Evolutionary conservation across 2,888 invertebrate species (phyloP).

Genomic region (Clepsis dumicolana): DNA sequence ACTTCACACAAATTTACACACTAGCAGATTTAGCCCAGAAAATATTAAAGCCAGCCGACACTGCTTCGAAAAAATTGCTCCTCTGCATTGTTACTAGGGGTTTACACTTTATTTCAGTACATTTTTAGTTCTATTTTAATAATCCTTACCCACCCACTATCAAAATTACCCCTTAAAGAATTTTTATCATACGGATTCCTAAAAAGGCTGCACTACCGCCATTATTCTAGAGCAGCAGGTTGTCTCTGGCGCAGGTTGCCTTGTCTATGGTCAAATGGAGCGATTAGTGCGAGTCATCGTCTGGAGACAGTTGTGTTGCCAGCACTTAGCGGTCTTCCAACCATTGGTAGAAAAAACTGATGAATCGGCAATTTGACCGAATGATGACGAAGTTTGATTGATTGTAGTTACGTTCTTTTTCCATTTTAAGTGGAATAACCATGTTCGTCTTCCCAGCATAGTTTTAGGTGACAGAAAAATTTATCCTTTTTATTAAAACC

Average conservation of each 20-base stretch:
- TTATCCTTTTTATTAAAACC: neutral
- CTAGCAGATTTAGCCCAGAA: too few species aligned
- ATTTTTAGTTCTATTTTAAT: too few species aligned
- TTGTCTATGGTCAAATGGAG: slow-evolving; percentile 20
- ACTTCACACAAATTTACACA: too few species aligned
- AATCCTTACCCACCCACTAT: too few species aligned
- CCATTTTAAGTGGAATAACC: neutral
- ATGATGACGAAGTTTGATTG: neutral
- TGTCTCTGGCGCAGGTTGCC: slow-evolving; percentile 19
- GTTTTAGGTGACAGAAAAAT: neutral
- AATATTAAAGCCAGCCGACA: too few species aligned
- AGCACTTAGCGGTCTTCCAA: slow-evolving; percentile 30
- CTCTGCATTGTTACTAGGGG: too few species aligned
- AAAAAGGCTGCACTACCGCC: slow-evolving; percentile 32
- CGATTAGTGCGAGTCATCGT: slow-evolving; percentile 34
- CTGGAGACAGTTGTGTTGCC: slow-evolving; percentile 34
- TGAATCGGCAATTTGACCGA: slow-evolving; percentile 5
- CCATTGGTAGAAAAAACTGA: slow-evolving; percentile 26
- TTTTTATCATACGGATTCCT: neutral
- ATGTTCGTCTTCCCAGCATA: too few species aligned
- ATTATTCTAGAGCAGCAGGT: slow-evolving; percentile 34
- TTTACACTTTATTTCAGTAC: too few species aligned
- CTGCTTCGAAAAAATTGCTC: too few species aligned
- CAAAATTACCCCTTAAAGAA: neutral
- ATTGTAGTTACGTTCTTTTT: neutral